A percentile compares a stretch with the other conserved stretches of the same genome.
Conservation (phyloP, 2,113 vertebrate genomes). For the Sander lucioperca region DNA sequence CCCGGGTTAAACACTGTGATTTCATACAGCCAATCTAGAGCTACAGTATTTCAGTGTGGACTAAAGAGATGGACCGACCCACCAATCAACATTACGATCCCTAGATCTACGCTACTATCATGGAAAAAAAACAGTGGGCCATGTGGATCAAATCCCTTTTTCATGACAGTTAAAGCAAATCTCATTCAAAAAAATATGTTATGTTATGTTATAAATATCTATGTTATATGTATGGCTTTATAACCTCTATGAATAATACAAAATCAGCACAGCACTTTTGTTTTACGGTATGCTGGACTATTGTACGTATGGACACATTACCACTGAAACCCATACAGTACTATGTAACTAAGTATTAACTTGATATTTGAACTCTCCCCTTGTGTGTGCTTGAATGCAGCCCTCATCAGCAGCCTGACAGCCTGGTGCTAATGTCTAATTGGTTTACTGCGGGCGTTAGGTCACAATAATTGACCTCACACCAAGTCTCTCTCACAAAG, state of each 20-base stretch:
- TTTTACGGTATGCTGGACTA: background rate
- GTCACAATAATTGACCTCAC: constrained; percentile 73
- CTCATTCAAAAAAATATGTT: too few species aligned
- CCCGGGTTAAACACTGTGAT: too few species aligned
- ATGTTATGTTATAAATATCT: too few species aligned
- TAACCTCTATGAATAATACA: background rate
- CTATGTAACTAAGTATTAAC: background rate
- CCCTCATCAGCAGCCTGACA: constrained; percentile 40
- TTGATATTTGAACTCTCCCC: constrained; percentile 21
- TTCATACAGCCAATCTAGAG: too few species aligned
- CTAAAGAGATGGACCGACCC: too few species aligned
- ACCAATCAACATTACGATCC: too few species aligned
- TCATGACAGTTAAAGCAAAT: too few species aligned
- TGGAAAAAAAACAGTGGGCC: too few species aligned
- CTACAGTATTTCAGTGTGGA: too few species aligned
- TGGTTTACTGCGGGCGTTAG: constrained; percentile 63
- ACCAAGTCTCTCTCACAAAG: constrained; percentile 55
- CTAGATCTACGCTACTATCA: too few species aligned
- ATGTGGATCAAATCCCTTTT: too few species aligned
- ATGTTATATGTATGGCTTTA: background rate
- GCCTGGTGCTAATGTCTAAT: constrained; percentile 57
- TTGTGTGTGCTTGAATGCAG: constrained; percentile 21
- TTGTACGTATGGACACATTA: background rate
- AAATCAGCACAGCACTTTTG: background rate
- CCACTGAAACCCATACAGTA: background rate